These are phyloP conservation scores for Pomacea canaliculata DNA, from an alignment of 2,888 invertebrate species.

Conservation along the genomic window DNA sequence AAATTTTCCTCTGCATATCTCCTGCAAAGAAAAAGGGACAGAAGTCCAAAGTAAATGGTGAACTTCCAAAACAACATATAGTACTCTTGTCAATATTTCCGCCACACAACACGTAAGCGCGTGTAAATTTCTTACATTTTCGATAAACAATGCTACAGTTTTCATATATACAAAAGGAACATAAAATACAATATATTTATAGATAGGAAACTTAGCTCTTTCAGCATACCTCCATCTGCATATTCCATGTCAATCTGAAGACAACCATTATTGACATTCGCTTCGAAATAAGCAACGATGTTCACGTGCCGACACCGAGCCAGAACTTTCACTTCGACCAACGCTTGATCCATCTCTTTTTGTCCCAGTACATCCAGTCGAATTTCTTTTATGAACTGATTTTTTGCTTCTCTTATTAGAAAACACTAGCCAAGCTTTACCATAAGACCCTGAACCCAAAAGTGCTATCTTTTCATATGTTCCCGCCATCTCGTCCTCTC, in stretches of 20 bases:
- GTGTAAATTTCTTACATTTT: neutral
- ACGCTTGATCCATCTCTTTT: conserved; percentile 40
- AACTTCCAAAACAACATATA: neutral
- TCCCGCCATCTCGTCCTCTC: conserved; percentile 47
- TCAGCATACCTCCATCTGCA: conserved; percentile 57
- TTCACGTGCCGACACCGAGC: conserved; percentile 59
- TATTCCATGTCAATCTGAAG: conserved; percentile 64
- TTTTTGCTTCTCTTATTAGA: conserved; percentile 36
- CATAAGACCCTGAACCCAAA: conserved; percentile 62
- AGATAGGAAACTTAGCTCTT: too few relatives aligned
- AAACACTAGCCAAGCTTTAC: conserved; percentile 58
- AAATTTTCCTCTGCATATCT: conserved; percentile 54
- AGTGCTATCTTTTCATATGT: conserved; percentile 48
- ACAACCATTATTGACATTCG: conserved; percentile 49
- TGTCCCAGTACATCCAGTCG: conserved; percentile 40
- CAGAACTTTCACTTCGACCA: conserved; percentile 60
- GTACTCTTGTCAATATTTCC: too few relatives aligned
- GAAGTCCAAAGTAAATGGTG: neutral
- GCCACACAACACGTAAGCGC: neutral
- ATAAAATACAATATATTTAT: too few relatives aligned
- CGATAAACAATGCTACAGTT: neutral
- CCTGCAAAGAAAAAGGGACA: conserved; percentile 38
- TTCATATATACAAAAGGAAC: neutral
- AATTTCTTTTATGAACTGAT: conserved; percentile 57
- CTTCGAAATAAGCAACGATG: conserved; percentile 60